Evolutionary conservation across 2,797 vertebrate species (phyloP).

Genomic region (Micromesistius poutassou): DNA sequence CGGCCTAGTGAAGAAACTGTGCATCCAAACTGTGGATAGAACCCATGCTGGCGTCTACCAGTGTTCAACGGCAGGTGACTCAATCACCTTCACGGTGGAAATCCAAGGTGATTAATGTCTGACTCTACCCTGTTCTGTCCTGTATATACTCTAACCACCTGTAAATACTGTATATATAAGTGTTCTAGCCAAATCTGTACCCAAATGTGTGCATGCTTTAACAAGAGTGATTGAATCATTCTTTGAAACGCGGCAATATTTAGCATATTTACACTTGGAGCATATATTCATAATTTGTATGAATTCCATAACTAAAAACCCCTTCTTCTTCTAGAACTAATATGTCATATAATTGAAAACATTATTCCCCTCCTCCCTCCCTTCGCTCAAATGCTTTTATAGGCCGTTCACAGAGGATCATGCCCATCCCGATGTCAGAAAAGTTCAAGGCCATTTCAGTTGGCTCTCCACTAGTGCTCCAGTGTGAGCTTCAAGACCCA

Average conservation of each 20-base stretch:
- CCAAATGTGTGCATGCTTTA: slow-evolving; percentile 2
- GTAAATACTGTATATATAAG: slow-evolving; percentile 12
- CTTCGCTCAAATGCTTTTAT: slow-evolving; percentile 32
- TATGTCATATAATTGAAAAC: slow-evolving; percentile 36
- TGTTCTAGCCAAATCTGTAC: slow-evolving; percentile 11
- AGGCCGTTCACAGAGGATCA: slow-evolving; percentile 69
- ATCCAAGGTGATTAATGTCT: slow-evolving; percentile 81
- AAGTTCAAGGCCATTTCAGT: slow-evolving; percentile 58
- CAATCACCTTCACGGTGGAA: slow-evolving; percentile 80
- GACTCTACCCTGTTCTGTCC: slow-evolving; percentile 18
- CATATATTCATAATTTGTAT: not conserved
- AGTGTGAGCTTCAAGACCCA: slow-evolving; percentile 72
- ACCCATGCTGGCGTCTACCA: slow-evolving; percentile 80
- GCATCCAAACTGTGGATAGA: slow-evolving; percentile 68
- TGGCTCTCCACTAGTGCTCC: slow-evolving; percentile 70
- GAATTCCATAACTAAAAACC: slow-evolving; percentile 1
- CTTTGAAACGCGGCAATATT: not conserved
- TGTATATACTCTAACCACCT: slow-evolving; percentile 14
- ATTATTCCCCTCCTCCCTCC: slow-evolving; percentile 29
- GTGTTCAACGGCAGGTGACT: slow-evolving; percentile 72
- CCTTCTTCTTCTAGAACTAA: not conserved
- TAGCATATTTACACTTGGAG: not conserved
- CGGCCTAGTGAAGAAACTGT: slow-evolving; percentile 71
- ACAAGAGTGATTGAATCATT: not conserved
- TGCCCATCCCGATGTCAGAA: slow-evolving; percentile 66